Percentiles rank a stretch among this genome's conserved stretches.
Evolutionary conservation across 2,113 vertebrate species (phyloP).

Genomic region (Neomonachus schauinslandi): DNA sequence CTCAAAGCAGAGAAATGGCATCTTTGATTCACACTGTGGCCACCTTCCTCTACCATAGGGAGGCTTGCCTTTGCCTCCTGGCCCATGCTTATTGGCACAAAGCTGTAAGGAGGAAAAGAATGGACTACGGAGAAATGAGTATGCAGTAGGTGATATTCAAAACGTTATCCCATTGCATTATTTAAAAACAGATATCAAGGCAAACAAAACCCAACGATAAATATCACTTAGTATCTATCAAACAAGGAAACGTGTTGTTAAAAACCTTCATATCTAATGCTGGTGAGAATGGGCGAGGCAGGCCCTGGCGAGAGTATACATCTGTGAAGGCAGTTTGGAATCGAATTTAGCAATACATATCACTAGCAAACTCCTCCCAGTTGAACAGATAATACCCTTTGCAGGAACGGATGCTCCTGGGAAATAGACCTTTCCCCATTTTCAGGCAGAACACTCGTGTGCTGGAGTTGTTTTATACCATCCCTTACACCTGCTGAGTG

Average conservation of each 20-base stretch:
- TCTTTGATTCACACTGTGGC: background rate
- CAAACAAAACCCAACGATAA: background rate
- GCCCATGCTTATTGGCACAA: background rate
- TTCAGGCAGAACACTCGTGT: background rate
- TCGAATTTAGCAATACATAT: background rate
- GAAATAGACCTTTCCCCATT: background rate
- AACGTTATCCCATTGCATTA: background rate
- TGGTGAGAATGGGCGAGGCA: background rate
- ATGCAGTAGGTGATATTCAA: background rate
- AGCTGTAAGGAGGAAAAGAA: background rate
- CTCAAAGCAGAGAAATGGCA: background rate
- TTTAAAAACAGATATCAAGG: background rate
- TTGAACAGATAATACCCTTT: background rate
- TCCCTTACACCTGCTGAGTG: background rate
- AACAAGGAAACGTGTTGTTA: background rate
- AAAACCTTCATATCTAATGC: background rate
- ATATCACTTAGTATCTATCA: background rate
- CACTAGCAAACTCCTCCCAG: background rate
- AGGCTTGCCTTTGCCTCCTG: background rate
- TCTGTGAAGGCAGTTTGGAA: background rate
- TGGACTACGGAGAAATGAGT: background rate
- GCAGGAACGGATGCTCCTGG: background rate
- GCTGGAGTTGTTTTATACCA: background rate
- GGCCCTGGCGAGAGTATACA: background rate
- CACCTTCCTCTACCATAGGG: background rate